Percentiles rank a stretch among this genome's conserved stretches.
Evolutionary conservation across 1,140 invertebrate genomes (phyloP).

Genomic region (Scaptomyza graminum): DNA sequence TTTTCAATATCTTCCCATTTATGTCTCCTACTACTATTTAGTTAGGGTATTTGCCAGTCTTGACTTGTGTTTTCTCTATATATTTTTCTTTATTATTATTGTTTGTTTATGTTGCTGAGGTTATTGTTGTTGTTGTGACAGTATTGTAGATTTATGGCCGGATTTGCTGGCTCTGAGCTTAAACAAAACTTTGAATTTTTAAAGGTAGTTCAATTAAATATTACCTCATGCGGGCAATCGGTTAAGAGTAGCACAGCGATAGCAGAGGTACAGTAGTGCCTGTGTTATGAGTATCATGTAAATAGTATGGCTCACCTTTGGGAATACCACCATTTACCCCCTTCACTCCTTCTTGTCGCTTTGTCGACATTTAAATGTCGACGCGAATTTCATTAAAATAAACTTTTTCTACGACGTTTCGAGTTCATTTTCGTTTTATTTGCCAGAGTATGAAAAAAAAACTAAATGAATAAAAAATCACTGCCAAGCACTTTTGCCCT

Average conservation of each 20-base stretch:
- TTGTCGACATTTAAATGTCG: conserved; percentile 71
- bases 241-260: conserved; percentile 10
- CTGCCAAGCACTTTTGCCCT: conserved; percentile 62
- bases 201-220: conserved; percentile 65
- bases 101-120: conserved; percentile 20
- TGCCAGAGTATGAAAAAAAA: conserved; percentile 45
- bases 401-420: conserved; percentile 73
- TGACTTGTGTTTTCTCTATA: conserved; percentile 1
- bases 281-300: neutral
- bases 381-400: conserved; percentile 81
- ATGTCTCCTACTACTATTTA: too few relatives aligned
- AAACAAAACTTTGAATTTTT: conserved; percentile 42
- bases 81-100: conserved; percentile 45
- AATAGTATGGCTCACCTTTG: neutral
- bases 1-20: too few relatives aligned
- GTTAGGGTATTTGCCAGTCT: neutral
- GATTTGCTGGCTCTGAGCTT: conserved; percentile 9
- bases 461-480: conserved; percentile 57
- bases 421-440: conserved; percentile 81
- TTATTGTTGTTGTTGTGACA: conserved; percentile 19
- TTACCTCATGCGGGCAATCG: conserved; percentile 53
- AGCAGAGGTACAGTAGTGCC: neutral
- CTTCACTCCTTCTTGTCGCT: neutral
- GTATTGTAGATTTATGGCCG: conserved; percentile 60
- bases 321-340: neutral